Evolutionary conservation across 2,113 vertebrate genomes (phyloP), one percentile per base, ranked within the genome.

Genomic region (Bufo bufo): DNA sequence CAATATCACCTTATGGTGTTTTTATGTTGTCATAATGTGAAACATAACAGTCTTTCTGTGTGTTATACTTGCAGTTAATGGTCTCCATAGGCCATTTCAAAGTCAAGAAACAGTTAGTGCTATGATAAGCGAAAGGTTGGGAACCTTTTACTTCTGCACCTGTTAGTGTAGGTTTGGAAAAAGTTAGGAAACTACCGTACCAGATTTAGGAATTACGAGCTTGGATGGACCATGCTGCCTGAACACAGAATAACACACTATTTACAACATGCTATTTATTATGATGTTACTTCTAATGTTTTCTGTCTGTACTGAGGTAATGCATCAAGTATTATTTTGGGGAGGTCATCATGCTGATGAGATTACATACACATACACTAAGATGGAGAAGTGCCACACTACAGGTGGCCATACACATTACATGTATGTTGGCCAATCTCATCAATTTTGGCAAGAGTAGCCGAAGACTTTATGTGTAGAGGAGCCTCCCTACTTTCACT

Each of bases 1-100:
- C 56, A 83, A 61, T 88, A 77, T 61, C 80, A 88, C 79, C 86
- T 88, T 88, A 82, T 88, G 86, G 79, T 82, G 79, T 83, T 82
- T 87, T 81, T 82, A 77, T 87, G 56, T 82, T 63, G 23, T 88
- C 79, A n/a, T 52, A 45, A 88, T 77, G 80, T 75, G 86, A 88
- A 78, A 47, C 63, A 71, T 47, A 87, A 72, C 47, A 71, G 52
- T 5, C 23, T 81, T 75, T 52, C 56, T 83, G 43, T 77, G 58
- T 54, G 50, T 61, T 88, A 50, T 19, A 65, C 23, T 52, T 20
- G n/a, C 17, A 83, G 80, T 75, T 80, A 80, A 63, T 79, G 47
- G 50, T 0, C 20, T 23, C 66, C 80, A 43, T 45, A 45, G 14
- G 2, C 61, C 23, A 59, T 58, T 19, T 59, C 23, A 81, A 61